Percentiles rank a stretch among this genome's conserved stretches.
Evolutionary conservation across 1,140 invertebrate species (phyloP).

Genomic region (Drosophila ohnishii): DNA sequence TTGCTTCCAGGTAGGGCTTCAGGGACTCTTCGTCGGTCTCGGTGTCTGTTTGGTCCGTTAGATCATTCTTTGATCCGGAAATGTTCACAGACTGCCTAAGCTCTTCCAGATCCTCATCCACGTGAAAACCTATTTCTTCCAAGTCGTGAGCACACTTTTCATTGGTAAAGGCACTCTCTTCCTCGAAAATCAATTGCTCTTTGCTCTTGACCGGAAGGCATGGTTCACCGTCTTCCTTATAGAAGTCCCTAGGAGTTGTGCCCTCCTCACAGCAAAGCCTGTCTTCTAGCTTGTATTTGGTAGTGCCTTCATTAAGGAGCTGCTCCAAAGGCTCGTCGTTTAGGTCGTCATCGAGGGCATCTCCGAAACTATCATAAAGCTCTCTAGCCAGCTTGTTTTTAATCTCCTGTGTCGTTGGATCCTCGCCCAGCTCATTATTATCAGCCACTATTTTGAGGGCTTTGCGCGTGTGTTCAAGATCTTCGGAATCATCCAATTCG

Average conservation of each 20-base stretch:
- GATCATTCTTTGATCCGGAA: neutral
- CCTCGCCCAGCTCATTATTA: neutral
- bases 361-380: conserved; percentile 40
- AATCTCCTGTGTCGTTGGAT: conserved; percentile 26
- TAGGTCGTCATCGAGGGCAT: conserved; percentile 4
- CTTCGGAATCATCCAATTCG: conserved; percentile 20
- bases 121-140: conserved; percentile 46
- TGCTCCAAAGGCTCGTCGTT: conserved; percentile 6
- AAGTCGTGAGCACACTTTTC: conserved; percentile 57
- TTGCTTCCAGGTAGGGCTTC: neutral
- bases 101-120: conserved; percentile 59
- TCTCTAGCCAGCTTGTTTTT: conserved; percentile 29
- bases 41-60: neutral
- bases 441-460: conserved; percentile 15
- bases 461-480: conserved; percentile 15
- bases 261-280: conserved; percentile 8
- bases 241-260: neutral
- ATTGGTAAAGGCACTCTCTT: conserved; percentile 46
- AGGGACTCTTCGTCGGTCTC: conserved; percentile 28
- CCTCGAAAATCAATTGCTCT: conserved; percentile 42
- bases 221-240: conserved; percentile 3
- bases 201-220: conserved; percentile 19
- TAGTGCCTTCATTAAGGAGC: conserved; percentile 5
- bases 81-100: conserved; percentile 8
- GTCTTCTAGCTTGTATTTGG: conserved; percentile 3